Conservation (phyloP, 2,113 vertebrate species). For the Accipiter cooperii region DNA sequence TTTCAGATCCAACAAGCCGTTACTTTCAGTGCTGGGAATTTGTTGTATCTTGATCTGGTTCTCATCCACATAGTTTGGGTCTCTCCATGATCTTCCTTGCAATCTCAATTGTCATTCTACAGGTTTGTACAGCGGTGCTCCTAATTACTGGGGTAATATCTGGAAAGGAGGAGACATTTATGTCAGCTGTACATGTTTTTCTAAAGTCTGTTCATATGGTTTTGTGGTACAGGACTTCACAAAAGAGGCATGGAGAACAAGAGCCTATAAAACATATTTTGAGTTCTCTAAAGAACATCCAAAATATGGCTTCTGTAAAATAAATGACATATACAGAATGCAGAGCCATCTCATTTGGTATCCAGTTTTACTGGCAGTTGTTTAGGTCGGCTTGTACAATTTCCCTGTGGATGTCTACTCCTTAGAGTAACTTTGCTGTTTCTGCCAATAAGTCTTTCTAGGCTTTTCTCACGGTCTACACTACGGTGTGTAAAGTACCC, state of each 20-base stretch:
- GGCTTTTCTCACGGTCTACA: rapidly evolving
- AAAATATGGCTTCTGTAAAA: neutral
- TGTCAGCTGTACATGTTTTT: neutral
- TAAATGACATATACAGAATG: neutral
- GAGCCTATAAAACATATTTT: neutral
- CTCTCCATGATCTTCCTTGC: neutral
- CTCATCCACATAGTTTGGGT: neutral
- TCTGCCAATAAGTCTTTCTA: neutral
- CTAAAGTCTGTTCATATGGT: neutral
- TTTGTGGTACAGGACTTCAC: neutral
- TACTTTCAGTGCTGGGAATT: neutral
- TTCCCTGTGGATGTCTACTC: neutral
- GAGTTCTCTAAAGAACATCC: neutral
- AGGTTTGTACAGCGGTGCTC: neutral
- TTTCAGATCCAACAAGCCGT: neutral
- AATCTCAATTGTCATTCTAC: neutral
- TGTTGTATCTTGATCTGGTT: neutral
- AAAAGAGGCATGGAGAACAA: neutral
- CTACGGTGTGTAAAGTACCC: rapidly evolving
- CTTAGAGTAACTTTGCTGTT: neutral
- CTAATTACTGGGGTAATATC: neutral
- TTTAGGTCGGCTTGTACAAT: neutral
- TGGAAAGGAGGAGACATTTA: neutral
- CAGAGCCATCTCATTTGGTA: neutral
- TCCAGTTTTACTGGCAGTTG: neutral